Evolutionary conservation across 2,797 vertebrate species (phyloP).

Genomic region (Glossophaga mutica): DNA sequence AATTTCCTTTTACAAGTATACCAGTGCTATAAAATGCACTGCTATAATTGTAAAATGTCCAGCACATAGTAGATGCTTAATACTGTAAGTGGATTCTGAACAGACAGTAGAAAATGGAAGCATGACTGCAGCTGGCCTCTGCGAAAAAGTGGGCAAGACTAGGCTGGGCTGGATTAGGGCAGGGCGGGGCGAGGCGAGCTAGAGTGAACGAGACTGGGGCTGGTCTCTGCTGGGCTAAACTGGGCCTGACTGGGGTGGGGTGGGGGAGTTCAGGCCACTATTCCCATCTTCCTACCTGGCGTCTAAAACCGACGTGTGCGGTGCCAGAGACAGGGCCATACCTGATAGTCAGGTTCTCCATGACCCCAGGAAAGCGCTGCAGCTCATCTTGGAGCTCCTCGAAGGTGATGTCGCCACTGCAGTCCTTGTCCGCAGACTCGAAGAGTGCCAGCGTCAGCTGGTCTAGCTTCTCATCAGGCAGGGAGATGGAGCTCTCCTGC

Average conservation of each 20-base stretch:
- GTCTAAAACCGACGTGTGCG: rapidly evolving
- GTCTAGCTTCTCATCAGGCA: conserved; percentile 89
- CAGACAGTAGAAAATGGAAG: neutral
- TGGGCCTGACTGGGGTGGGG: neutral
- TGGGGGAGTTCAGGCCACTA: rapidly evolving
- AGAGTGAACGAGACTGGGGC: neutral
- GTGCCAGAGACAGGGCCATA: neutral
- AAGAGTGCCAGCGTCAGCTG: conserved; percentile 89
- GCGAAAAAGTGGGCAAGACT: rapidly evolving
- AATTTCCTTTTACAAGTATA: neutral
- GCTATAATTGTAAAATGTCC: neutral
- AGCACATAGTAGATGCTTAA: neutral
- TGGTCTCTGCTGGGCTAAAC: neutral
- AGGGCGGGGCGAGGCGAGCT: neutral
- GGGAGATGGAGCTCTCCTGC: conserved; percentile 89
- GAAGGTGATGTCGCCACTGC: conserved; percentile 91
- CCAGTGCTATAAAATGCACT: neutral
- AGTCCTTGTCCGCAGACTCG: conserved; percentile 89
- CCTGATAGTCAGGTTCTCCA: conserved; percentile 95
- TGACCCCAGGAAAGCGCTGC: conserved; percentile 89
- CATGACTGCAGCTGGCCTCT: neutral
- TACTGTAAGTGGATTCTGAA: neutral
- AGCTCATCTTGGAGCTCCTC: conserved; percentile 90
- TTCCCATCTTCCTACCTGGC: rapidly evolving
- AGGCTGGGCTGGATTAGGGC: neutral